A percentile compares a stretch with the other conserved stretches of the same genome.
phyloP scores from a whole-genome alignment of 2,113 vertebrate species.

The Pollachius pollachius region DNA sequence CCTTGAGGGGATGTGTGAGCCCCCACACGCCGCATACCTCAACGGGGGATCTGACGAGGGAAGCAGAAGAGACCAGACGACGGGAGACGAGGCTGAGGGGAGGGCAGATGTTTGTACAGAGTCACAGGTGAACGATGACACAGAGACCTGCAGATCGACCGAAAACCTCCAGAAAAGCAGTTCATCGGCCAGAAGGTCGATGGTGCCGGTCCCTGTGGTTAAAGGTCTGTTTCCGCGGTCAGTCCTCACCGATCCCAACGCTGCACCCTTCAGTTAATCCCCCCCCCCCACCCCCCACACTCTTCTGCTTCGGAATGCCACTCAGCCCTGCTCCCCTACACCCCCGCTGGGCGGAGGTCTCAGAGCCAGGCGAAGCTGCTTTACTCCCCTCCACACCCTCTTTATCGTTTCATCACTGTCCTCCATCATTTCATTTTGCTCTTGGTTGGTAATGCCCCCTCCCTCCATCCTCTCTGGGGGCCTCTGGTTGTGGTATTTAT shows the following conservation, averaged over 20 bases:
- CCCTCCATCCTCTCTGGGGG: conserved; percentile 26
- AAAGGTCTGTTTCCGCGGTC: conserved; percentile 77
- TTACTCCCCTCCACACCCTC: conserved; percentile 27
- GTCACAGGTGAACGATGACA: conserved; percentile 21
- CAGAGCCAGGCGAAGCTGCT: conserved; percentile 60
- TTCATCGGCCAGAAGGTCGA: conserved; percentile 68
- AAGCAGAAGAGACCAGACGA: conserved; percentile 20
- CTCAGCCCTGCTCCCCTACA: conserved; percentile 43
- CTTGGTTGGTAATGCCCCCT: conserved; percentile 53
- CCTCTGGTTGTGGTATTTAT: conserved; percentile 8
- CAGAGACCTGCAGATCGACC: conserved; percentile 30
- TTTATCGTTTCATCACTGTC: conserved; percentile 23
- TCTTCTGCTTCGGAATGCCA: conserved; percentile 48
- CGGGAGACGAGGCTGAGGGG: conserved; percentile 23
- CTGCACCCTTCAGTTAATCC: conserved; percentile 50
- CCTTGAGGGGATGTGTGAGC: no score
- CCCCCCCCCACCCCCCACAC: conserved; percentile 44
- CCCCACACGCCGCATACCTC: no score
- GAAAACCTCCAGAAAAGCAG: conserved; percentile 52
- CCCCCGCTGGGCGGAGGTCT: conserved; percentile 28
- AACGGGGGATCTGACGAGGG: conserved; percentile 1
- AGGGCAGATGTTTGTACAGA: conserved; percentile 16
- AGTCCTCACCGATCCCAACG: conserved; percentile 52
- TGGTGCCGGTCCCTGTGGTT: conserved; percentile 67
- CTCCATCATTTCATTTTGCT: conserved; percentile 46